Conservation (phyloP, 2,113 vertebrate genomes). For the Gopherus flavomarginatus region DNA sequence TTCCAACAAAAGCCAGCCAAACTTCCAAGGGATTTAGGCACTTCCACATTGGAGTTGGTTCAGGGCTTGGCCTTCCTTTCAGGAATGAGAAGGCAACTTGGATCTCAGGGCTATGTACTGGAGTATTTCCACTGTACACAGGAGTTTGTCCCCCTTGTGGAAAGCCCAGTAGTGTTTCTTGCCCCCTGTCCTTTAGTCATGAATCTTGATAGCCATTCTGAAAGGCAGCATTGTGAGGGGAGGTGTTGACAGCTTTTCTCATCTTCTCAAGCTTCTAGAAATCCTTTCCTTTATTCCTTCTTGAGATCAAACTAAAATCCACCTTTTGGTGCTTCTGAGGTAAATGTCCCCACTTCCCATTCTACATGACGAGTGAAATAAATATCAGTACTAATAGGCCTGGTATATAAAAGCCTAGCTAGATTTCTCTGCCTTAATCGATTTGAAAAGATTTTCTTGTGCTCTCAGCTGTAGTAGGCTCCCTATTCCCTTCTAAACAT, state of each 20-base stretch:
- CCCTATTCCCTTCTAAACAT: no score
- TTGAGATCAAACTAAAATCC: not conserved
- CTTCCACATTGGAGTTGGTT: not conserved
- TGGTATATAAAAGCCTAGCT: no score
- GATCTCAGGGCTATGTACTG: not conserved
- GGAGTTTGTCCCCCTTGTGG: rapidly evolving
- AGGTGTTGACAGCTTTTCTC: not conserved
- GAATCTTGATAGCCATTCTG: no score
- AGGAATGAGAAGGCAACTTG: not conserved
- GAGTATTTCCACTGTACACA: not conserved
- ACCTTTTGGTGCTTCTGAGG: not conserved
- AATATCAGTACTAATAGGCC: not conserved
- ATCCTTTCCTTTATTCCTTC: not conserved
- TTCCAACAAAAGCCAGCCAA: no score
- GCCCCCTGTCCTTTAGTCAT: not conserved
- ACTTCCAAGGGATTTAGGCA: not conserved
- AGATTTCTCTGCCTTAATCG: not conserved
- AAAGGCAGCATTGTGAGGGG: rapidly evolving
- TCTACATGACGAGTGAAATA: not conserved
- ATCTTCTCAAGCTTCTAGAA: not conserved
- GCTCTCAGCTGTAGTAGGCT: not conserved
- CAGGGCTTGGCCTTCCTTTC: not conserved
- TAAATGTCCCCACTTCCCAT: no score
- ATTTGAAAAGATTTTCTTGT: not conserved
- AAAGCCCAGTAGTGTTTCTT: not conserved